Percentiles rank a stretch among this genome's conserved stretches.
Conservation (phyloP, 2,888 invertebrate species). For the Nymphalis polychloros region DNA sequence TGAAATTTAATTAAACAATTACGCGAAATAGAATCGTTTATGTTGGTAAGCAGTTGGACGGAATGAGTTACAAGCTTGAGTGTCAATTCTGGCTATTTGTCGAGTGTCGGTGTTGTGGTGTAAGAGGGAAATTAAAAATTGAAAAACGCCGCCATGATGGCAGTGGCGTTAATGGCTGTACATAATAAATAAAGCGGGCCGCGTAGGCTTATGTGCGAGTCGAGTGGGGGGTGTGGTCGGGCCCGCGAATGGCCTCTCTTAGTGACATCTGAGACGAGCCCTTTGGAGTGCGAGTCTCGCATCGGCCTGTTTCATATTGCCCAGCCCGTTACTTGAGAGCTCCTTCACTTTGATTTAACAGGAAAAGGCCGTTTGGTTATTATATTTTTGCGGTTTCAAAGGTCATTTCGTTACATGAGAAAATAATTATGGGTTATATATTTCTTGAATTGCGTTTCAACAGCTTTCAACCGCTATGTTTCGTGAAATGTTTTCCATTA, state of each 20-base stretch:
- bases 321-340: conserved; percentile 71
- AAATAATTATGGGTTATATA: background rate
- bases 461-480: background rate
- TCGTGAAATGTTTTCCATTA: background rate
- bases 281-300: conserved; percentile 74
- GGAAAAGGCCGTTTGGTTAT: conserved; percentile 72
- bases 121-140: conserved; percentile 80
- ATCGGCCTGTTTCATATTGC: conserved; percentile 80
- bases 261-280: conserved; percentile 80
- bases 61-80: conserved; percentile 68
- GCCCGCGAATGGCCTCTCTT: conserved; percentile 77
- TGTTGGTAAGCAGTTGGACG: conserved; percentile 30
- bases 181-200: conserved; percentile 81
- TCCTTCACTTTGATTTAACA: conserved; percentile 79
- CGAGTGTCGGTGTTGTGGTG: conserved; percentile 60
- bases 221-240: conserved; percentile 80
- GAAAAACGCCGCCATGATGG: conserved; percentile 80
- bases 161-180: conserved; percentile 79
- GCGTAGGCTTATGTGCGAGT: conserved; percentile 78
- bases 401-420: conserved; percentile 22
- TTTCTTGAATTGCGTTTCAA: background rate
- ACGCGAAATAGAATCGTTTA: conserved; percentile 39
- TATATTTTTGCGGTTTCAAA: conserved; percentile 49
- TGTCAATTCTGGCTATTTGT: conserved; percentile 69
- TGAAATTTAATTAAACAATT: conserved; percentile 41